Evolutionary conservation across 2,113 vertebrate genomes (phyloP), one percentile per base, ranked within the genome.

Genomic region (Xyliphius kryptos): DNA sequence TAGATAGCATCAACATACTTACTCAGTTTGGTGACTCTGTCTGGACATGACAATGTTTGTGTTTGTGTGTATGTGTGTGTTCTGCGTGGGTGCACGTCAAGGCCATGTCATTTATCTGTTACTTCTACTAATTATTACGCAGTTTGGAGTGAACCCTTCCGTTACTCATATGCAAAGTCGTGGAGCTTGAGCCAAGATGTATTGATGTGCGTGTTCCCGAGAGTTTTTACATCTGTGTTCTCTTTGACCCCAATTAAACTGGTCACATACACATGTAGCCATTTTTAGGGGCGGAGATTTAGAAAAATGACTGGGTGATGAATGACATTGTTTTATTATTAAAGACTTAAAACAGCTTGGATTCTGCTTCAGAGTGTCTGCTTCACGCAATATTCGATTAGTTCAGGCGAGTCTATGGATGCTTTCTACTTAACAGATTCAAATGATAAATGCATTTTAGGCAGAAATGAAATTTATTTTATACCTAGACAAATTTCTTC

Each of bases 1-100:
- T 53, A 65, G 47, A 50, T 70, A 40, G 9, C 41, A 47, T 70
- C 50, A 65, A 70, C 61, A 60, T 26, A 6, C 9, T n/a, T n/a
- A n/a, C n/a, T n/a, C n/a, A n/a, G n/a, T n/a, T n/a, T 19, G 37
- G 9, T 51, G 56, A 43, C 57, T 47, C 60, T 59, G 19, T 49
- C 32, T n/a, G 15, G 2, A 21, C 9, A 43, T 17, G 19, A 37
- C 38, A 17, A n/a, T n/a, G 43, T 37, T 66, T 16, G 41, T 56
- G 43, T 15, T 5, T 0, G 6, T 63, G 26, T 10, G 3, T 52
- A 20, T 49, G 19, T 43, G 55, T 58, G n/a, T n/a, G n/a, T n/a
- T n/a, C n/a, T n/a, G n/a, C n/a, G 56, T 38, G 16, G 52, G 43
- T 19, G 12, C 43, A 41, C 15, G 9, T 54, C 44, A 54, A 15